Percentiles rank a stretch among this genome's conserved stretches.
Conservation (phyloP, 1,140 invertebrate species). For the Zaprionus inermis region DNA sequence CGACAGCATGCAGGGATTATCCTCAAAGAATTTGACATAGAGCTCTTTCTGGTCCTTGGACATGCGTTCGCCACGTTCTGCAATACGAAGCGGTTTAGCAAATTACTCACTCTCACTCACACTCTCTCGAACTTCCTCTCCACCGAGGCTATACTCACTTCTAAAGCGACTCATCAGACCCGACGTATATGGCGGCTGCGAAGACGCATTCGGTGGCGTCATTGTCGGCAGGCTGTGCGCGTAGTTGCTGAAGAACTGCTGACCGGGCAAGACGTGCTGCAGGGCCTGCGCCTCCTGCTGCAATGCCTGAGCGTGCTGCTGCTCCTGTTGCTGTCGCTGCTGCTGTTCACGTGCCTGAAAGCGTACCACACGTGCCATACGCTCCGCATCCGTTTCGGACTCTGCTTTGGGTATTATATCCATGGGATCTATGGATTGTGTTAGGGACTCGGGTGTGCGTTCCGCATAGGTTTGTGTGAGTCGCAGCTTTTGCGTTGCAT, state of each 20-base stretch:
- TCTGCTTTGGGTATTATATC: slow-evolving; percentile 78
- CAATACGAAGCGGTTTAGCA: slow-evolving; percentile 21
- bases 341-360: slow-evolving; percentile 63
- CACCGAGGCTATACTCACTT: slow-evolving; percentile 65
- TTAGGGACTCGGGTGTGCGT: slow-evolving; percentile 67
- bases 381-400: slow-evolving; percentile 65
- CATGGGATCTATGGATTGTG: slow-evolving; percentile 77
- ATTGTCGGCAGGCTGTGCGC: slow-evolving; percentile 66
- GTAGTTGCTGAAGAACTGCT: slow-evolving; percentile 69
- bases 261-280: slow-evolving; percentile 59
- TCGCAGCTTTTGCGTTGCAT: slow-evolving; percentile 60
- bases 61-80: slow-evolving; percentile 79
- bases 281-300: slow-evolving; percentile 53
- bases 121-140: neutral
- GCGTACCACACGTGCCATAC: slow-evolving; percentile 53
- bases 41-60: slow-evolving; percentile 81
- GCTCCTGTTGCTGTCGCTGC: slow-evolving; percentile 59
- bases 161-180: slow-evolving; percentile 77
- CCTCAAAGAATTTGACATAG: slow-evolving; percentile 81
- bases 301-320: slow-evolving; percentile 44
- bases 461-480: slow-evolving; percentile 60
- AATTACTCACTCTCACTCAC: neutral
- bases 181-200: slow-evolving; percentile 69
- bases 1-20: slow-evolving; percentile 79
- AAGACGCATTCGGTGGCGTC: slow-evolving; percentile 55